These are phyloP conservation scores for Ranitomeya variabilis DNA, from an alignment of 2,113 vertebrate species.

Conservation along the genomic window DNA sequence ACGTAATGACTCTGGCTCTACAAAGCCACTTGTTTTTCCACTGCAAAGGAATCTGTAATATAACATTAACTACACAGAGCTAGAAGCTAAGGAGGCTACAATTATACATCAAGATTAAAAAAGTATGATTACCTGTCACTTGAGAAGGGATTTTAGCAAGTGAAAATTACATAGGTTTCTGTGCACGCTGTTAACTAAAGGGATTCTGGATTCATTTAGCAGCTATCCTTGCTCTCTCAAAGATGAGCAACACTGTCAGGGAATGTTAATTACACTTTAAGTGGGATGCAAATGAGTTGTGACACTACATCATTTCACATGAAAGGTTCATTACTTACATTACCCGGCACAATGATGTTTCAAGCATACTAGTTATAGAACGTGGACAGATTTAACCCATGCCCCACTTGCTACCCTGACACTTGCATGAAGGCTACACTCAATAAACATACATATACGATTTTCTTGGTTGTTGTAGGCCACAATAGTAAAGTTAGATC, in stretches of 20 bases:
- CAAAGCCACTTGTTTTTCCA: slow-evolving; percentile 9
- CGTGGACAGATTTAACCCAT: slow-evolving; percentile 44
- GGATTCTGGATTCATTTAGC: slow-evolving; percentile 79
- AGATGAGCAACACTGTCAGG: slow-evolving; percentile 77
- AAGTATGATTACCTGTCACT: slow-evolving; percentile 58
- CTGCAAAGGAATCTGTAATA: neutral
- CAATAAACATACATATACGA: neutral
- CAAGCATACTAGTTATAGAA: slow-evolving; percentile 49
- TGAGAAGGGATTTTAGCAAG: slow-evolving; percentile 68
- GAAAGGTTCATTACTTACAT: slow-evolving; percentile 82
- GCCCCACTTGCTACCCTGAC: neutral
- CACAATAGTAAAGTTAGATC: neutral
- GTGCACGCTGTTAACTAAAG: slow-evolving; percentile 71
- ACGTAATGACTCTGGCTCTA: slow-evolving; percentile 3
- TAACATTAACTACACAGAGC: slow-evolving; percentile 45
- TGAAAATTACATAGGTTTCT: slow-evolving; percentile 73
- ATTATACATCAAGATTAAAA: slow-evolving; percentile 45
- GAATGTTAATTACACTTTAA: slow-evolving; percentile 83
- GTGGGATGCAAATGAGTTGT: slow-evolving; percentile 84
- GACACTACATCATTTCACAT: slow-evolving; percentile 82
- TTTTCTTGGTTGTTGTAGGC: neutral
- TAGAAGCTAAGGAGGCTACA: slow-evolving; percentile 40
- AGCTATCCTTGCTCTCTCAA: slow-evolving; percentile 78
- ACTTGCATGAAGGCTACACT: neutral
- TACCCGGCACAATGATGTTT: slow-evolving; percentile 68